These are phyloP conservation scores for Tyto alba DNA, from an alignment of 2,113 vertebrate genomes.

Conservation along the genomic window DNA sequence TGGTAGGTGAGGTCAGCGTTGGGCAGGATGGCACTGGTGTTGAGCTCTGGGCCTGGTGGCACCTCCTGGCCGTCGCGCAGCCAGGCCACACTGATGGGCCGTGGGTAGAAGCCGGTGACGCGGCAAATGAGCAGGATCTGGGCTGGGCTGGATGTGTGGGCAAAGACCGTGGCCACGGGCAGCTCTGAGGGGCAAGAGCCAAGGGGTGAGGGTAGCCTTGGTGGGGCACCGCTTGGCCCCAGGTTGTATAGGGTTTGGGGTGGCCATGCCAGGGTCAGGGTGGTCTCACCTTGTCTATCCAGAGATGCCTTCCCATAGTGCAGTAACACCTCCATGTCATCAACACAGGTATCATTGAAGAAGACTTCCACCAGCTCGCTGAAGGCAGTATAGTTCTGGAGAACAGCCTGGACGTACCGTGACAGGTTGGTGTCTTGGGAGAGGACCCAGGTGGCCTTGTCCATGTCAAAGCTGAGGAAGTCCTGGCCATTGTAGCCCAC, in stretches of 20 bases:
- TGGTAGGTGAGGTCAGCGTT: background rate
- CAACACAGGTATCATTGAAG: background rate
- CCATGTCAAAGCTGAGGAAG: background rate
- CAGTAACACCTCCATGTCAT: background rate
- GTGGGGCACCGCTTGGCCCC: background rate
- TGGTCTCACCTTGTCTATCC: constrained; percentile 12
- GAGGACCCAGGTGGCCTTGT: background rate
- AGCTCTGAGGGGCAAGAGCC: rapidly evolving
- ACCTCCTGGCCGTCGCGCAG: background rate
- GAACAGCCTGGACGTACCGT: background rate
- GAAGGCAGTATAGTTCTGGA: background rate
- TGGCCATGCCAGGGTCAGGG: background rate
- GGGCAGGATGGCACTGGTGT: background rate
- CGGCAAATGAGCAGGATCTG: background rate
- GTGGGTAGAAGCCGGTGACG: background rate
- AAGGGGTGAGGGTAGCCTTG: background rate
- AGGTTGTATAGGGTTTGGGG: background rate
- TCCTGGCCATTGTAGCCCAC: constrained; percentile 21
- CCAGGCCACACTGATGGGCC: background rate
- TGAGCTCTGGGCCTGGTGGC: background rate
- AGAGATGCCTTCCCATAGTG: background rate
- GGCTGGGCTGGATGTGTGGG: background rate
- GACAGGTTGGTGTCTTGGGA: background rate
- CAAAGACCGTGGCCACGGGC: background rate
- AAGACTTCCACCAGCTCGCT: background rate